Conservation (phyloP, 2,888 invertebrate species). For the Trachelus iudaicus region DNA sequence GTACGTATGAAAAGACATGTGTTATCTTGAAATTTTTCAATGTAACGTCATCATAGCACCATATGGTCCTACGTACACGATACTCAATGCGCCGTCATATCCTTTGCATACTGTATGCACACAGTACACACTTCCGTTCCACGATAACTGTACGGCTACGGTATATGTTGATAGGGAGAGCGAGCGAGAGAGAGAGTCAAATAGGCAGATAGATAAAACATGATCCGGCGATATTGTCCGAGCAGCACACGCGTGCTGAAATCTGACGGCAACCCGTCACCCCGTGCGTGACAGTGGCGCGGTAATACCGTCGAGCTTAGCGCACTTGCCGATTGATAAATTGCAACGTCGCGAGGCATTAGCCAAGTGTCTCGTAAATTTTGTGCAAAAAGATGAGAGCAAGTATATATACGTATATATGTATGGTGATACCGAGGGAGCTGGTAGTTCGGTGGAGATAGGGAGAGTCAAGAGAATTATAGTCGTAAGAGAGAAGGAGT, state of each 20-base stretch:
- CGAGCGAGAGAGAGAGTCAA: no score
- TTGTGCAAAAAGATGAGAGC: neutral
- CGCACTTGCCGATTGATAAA: neutral
- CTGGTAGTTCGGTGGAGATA: neutral
- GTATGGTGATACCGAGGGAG: neutral
- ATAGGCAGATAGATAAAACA: neutral
- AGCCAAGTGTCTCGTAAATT: neutral
- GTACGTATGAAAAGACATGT: neutral
- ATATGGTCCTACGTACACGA: neutral
- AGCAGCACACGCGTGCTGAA: slow-evolving; percentile 42
- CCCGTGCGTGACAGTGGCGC: neutral
- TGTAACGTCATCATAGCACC: neutral
- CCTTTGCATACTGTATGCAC: no score
- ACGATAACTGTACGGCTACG: neutral
- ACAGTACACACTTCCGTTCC: neutral
- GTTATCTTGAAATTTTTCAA: neutral
- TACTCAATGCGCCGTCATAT: neutral
- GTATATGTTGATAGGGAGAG: neutral
- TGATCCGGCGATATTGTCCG: neutral
- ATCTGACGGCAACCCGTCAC: slow-evolving; percentile 25
- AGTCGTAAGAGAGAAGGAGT: slow-evolving; percentile 14
- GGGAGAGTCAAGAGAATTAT: slow-evolving; percentile 5
- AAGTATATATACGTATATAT: neutral
- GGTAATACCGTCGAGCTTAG: neutral
- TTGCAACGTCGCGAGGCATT: neutral